A percentile compares a stretch with the other conserved stretches of the same genome.
These are phyloP conservation scores for Trichonephila inaurata DNA, from an alignment of 1,140 invertebrate species.

Conservation along the genomic window DNA sequence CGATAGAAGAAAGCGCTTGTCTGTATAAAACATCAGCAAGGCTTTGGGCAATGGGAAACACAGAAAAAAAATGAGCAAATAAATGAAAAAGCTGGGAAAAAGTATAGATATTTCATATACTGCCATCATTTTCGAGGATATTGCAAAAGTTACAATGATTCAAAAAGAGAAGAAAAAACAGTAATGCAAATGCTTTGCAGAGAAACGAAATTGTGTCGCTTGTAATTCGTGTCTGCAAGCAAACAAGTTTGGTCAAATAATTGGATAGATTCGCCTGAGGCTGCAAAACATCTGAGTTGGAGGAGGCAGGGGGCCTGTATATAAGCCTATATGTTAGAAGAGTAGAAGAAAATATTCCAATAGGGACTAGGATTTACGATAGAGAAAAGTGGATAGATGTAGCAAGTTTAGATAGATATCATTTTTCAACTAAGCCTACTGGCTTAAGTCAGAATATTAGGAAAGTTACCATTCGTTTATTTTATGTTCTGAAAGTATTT, in stretches of 20 bases:
- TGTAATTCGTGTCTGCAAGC: slow-evolving; percentile 37
- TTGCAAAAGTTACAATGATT: not conserved
- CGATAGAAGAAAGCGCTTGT: not conserved
- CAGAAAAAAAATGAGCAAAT: not conserved
- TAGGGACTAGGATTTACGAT: not conserved
- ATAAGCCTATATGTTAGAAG: not conserved
- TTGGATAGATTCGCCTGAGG: slow-evolving; percentile 28
- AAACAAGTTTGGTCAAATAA: slow-evolving; percentile 44
- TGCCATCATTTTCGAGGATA: slow-evolving; percentile 19
- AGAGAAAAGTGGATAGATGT: not conserved
- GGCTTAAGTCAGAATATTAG: not conserved
- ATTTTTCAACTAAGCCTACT: not conserved
- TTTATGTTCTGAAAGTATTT: not conserved
- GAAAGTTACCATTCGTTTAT: not conserved
- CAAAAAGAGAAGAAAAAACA: not conserved
- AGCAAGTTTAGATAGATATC: not conserved
- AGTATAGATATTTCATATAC: slow-evolving; percentile 31
- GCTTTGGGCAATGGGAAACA: not conserved
- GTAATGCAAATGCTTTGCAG: slow-evolving; percentile 27
- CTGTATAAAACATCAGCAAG: not conserved
- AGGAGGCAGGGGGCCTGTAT: not conserved
- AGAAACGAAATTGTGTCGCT: slow-evolving; percentile 4
- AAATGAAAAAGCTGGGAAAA: not conserved
- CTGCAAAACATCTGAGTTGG: not conserved
- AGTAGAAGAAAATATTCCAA: slow-evolving; percentile 28